Percentiles rank a stretch among this genome's conserved stretches.
phyloP scores from a whole-genome alignment of 2,888 invertebrate genomes.

The Temnothorax ravouxi region DNA sequence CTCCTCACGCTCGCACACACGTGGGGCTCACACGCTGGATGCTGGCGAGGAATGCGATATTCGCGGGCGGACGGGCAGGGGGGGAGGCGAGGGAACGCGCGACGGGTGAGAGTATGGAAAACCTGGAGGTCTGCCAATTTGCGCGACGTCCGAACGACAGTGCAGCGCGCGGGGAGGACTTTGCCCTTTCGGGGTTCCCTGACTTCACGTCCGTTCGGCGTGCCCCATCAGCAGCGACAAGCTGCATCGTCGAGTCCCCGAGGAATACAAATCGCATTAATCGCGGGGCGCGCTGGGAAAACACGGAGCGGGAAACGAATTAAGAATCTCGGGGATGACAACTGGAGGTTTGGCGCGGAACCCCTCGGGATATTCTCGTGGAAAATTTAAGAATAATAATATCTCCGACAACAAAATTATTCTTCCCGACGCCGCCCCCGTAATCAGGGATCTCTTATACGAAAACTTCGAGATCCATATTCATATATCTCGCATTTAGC shows the following conservation, averaged over 20 bases:
- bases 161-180: slow-evolving; percentile 67
- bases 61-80: slow-evolving; percentile 22
- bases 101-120: slow-evolving; percentile 68
- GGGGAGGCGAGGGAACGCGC: slow-evolving; percentile 34
- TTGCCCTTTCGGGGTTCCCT: slow-evolving; percentile 74
- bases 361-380: neutral
- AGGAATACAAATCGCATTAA: slow-evolving; percentile 16
- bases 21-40: slow-evolving; percentile 32
- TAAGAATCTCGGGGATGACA: neutral
- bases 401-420: neutral
- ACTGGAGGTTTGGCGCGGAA: neutral
- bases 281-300: neutral
- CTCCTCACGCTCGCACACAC: neutral
- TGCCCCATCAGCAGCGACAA: neutral
- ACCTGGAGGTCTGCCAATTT: slow-evolving; percentile 78
- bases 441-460: neutral
- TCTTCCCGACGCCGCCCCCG: neutral
- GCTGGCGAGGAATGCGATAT: slow-evolving; percentile 71
- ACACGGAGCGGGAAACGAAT: neutral
- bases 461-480: neutral
- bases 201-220: slow-evolving; percentile 59
- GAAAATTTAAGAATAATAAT: neutral
- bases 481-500: slow-evolving; percentile 8
- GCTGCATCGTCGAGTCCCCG: neutral
- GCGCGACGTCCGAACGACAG: slow-evolving; percentile 73